Conservation (phyloP, 2,113 vertebrate species). For the Hylia prasina region DNA sequence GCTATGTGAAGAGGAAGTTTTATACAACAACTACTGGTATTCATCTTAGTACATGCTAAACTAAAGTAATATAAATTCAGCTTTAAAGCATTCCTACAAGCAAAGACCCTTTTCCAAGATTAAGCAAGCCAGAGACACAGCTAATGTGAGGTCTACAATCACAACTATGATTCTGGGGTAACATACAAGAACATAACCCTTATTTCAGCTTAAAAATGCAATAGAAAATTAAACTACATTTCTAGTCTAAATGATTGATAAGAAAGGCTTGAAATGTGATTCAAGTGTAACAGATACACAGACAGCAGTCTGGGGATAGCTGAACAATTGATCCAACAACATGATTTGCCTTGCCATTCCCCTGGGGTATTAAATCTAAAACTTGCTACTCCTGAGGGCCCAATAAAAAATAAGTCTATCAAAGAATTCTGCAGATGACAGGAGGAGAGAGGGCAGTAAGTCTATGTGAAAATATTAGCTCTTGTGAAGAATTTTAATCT, state of each 20-base stretch:
- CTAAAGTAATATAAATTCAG: background rate
- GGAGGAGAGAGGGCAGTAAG: background rate
- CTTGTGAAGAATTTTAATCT: conserved; percentile 1
- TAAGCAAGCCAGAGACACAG: background rate
- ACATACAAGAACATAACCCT: background rate
- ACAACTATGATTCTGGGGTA: background rate
- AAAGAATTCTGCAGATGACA: conserved; percentile 19
- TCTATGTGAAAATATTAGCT: background rate
- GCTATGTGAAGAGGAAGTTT: background rate
- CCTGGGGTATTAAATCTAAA: conserved; percentile 38
- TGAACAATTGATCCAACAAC: conserved; percentile 52
- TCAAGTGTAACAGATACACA: conserved; percentile 8
- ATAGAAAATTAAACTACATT: conserved; percentile 21
- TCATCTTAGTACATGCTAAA: background rate
- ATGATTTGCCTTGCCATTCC: conserved; percentile 38
- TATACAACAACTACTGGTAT: background rate
- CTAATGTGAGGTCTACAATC: background rate
- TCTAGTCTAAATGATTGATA: conserved; percentile 34
- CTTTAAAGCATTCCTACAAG: background rate
- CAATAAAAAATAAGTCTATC: conserved; percentile 22
- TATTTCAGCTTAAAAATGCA: background rate
- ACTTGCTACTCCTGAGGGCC: background rate
- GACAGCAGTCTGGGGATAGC: conserved; percentile 17
- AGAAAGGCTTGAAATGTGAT: conserved; percentile 27
- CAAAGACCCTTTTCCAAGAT: background rate